phyloP scores from a whole-genome alignment of 2,888 invertebrate species.

The Coleophora deauratella region DNA sequence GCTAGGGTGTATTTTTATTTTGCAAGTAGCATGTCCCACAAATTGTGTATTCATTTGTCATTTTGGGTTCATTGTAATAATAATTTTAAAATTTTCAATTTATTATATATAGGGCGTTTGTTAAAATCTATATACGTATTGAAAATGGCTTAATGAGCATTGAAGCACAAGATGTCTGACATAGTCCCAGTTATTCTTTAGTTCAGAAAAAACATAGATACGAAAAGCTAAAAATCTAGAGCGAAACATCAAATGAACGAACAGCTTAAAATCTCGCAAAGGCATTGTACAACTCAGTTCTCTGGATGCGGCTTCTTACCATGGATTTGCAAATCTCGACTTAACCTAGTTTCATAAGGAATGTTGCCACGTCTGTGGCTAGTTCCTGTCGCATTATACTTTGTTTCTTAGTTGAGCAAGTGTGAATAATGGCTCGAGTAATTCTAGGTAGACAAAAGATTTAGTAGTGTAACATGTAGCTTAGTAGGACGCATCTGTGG shows the following conservation, averaged over 20 bases:
- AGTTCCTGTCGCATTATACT: background rate
- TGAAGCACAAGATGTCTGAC: too few species aligned
- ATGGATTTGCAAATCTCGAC: slow-evolving; percentile 31
- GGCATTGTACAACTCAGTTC: slow-evolving; percentile 1
- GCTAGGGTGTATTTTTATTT: too few species aligned
- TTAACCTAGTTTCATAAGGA: slow-evolving; percentile 29
- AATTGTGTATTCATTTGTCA: too few species aligned
- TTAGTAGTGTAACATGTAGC: slow-evolving; percentile 8
- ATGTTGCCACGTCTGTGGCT: slow-evolving; percentile 5
- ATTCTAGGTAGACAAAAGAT: background rate
- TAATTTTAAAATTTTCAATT: too few species aligned
- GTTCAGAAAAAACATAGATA: too few species aligned
- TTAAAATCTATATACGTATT: too few species aligned
- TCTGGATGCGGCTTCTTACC: slow-evolving; percentile 3
- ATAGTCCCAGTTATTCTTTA: too few species aligned
- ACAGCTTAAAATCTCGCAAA: background rate
- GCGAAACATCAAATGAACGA: background rate
- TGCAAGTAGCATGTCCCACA: too few species aligned
- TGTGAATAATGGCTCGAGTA: background rate
- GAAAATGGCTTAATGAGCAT: too few species aligned
- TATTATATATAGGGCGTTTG: too few species aligned
- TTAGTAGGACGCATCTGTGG: too few species aligned
- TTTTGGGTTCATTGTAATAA: too few species aligned
- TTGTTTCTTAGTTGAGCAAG: background rate
- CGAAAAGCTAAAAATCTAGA: background rate